Evolutionary conservation across 2,888 invertebrate species (phyloP), one percentile per base, ranked within the genome.

Genomic region (Embidobia sp.): DNA sequence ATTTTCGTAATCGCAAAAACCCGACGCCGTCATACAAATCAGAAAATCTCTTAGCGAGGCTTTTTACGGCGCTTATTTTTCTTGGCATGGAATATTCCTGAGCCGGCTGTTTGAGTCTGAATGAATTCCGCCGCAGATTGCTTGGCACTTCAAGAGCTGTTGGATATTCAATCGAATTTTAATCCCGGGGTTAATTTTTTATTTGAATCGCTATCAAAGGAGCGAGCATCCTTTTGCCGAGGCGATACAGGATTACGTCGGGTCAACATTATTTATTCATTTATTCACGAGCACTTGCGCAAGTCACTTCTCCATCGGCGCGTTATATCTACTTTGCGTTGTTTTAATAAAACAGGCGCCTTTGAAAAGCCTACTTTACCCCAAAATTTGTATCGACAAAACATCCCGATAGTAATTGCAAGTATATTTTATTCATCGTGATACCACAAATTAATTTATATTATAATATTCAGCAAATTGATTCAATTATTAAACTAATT

Each of bases 111-210:
- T 63, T 49, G n/a, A 49, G 13, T 49, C 48, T 15, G 29, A 49
- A 63, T 40, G 63, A 31, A 49, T 40, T 63, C 27, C 29, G 18
- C 63, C 63, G 29, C 63, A 63, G 51, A 51, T 53, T 44, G 42
- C 66, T 44, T 33, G 66, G 27, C 46, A 35, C 53, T 44, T 55
- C 13, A 66, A 55, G 19, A 53, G 35, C 19, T 16, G 26, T 15
- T 22, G 18, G 66, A 33, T 29, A 29, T 63, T 44, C 35, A 53
- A 66, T 66, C 35, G 66, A 53, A 53, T 53, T 66, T 66, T 66
- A 66, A 66, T 66, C 66, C 27, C 48, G 31, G 22, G 26, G 66
- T 66, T 35, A 55, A 66, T 66, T 66, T 66, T 66, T 53, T 26
- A 66, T 55, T 37, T 29, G 55, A 10, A 10, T 44, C 44, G 33